Evolutionary conservation across 2,797 vertebrate genomes (phyloP).

Genomic region (Ispidina lecontei): DNA sequence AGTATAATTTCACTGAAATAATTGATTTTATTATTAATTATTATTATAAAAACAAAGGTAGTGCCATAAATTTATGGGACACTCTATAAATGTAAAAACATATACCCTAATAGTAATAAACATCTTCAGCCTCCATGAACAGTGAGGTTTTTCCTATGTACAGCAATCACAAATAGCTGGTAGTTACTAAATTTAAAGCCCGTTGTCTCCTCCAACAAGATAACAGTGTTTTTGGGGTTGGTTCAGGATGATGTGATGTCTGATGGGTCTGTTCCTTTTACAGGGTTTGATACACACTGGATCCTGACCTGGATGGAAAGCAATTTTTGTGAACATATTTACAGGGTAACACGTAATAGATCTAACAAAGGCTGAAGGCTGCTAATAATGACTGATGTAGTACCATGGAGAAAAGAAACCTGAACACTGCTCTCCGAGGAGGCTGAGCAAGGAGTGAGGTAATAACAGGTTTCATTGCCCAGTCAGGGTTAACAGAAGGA

Average conservation of each 20-base stretch:
- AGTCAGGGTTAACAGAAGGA: not conserved
- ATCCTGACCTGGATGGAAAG: not conserved
- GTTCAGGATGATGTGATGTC: not conserved
- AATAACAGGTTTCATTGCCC: constrained; percentile 26
- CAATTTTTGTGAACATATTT: constrained; percentile 25
- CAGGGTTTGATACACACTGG: not conserved
- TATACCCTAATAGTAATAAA: not conserved
- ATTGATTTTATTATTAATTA: not conserved
- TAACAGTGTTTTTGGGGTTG: not conserved
- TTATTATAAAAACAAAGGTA: constrained; percentile 4
- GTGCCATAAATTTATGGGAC: not conserved
- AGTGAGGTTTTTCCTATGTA: constrained; percentile 18
- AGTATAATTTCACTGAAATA: not conserved
- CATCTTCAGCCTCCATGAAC: not conserved
- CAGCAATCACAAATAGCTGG: constrained; percentile 32
- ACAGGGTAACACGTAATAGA: not conserved
- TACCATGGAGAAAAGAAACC: constrained; percentile 16
- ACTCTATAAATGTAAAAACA: constrained; percentile 6
- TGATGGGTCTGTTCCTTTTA: constrained; percentile 14
- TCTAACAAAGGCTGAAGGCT: not conserved
- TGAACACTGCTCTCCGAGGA: not conserved
- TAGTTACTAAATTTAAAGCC: constrained; percentile 21
- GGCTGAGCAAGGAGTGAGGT: not conserved
- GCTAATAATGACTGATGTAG: constrained; percentile 23
- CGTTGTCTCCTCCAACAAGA: not conserved